Percentiles rank a stretch among this genome's conserved stretches.
Evolutionary conservation across 2,113 vertebrate species (phyloP).

Genomic region (Excalfactoria chinensis): DNA sequence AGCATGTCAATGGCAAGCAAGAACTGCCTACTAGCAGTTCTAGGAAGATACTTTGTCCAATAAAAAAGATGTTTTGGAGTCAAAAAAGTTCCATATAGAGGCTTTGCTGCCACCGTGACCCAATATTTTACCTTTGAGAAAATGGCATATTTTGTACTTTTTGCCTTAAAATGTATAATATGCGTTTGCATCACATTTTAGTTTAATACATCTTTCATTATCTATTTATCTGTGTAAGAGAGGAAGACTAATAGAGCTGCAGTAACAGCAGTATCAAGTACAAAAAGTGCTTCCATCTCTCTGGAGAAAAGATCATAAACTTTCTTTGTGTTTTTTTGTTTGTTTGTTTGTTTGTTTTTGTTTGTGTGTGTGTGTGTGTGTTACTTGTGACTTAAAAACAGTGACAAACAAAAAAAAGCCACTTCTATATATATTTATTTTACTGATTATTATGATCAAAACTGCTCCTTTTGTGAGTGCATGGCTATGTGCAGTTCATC

Average conservation of each 20-base stretch:
- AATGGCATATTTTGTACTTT: background rate
- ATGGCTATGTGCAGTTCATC: background rate
- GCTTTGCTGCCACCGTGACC: background rate
- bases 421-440: background rate
- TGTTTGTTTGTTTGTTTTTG: background rate
- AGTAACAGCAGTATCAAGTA: background rate
- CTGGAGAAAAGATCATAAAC: background rate
- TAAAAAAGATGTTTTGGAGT: background rate
- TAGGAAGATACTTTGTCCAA: background rate
- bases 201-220: background rate
- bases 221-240: background rate
- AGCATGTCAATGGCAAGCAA: background rate
- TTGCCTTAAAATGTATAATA: background rate
- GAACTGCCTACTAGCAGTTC: background rate
- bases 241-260: background rate
- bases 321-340: background rate
- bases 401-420: background rate
- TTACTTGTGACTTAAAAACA: background rate
- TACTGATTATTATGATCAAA: background rate
- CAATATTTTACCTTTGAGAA: background rate
- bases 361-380: background rate
- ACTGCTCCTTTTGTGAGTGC: background rate
- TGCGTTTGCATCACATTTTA: background rate
- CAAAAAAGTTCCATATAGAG: background rate
- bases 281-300: background rate